These are phyloP conservation scores for Hanleya hanleyi DNA, from an alignment of 2,888 invertebrate species.

Conservation along the genomic window DNA sequence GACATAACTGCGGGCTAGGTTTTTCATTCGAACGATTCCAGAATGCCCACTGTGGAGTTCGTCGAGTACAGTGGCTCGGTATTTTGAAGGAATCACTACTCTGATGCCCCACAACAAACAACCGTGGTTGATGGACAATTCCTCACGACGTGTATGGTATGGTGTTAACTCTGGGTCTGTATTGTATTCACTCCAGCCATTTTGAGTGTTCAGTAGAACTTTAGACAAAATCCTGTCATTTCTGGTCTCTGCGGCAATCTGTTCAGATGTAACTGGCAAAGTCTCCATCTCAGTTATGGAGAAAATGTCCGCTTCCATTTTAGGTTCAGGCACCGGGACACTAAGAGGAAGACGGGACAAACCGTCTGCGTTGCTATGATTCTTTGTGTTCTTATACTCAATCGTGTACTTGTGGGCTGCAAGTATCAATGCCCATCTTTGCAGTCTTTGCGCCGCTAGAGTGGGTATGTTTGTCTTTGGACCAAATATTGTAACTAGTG, in stretches of 20 bases:
- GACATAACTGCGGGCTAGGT: constrained; percentile 36
- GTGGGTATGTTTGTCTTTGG: constrained; percentile 54
- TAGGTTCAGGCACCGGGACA: neutral
- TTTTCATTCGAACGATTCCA: constrained; percentile 43
- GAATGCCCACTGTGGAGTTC: constrained; percentile 38
- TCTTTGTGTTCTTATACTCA: constrained; percentile 51
- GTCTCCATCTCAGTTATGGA: constrained; percentile 22
- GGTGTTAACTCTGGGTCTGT: constrained; percentile 17
- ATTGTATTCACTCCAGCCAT: constrained; percentile 4
- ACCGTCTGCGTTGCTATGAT: constrained; percentile 63
- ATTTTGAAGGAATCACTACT: constrained; percentile 37
- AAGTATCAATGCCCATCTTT: constrained; percentile 55
- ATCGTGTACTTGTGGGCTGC: constrained; percentile 65
- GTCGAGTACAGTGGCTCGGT: constrained; percentile 22
- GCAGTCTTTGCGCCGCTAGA: constrained; percentile 54
- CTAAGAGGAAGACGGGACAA: constrained; percentile 52
- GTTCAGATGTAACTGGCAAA: constrained; percentile 27
- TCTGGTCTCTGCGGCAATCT: constrained; percentile 28
- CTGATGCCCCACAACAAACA: constrained; percentile 34
- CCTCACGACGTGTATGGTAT: constrained; percentile 22
- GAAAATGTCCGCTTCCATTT: constrained; percentile 18
- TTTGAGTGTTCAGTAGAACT: neutral
- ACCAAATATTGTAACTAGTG: constrained; percentile 69
- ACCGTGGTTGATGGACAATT: constrained; percentile 23
- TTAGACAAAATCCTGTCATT: constrained; percentile 23